Evolutionary conservation across 2,113 vertebrate species (phyloP).

Genomic region (Burhinus bistriatus): DNA sequence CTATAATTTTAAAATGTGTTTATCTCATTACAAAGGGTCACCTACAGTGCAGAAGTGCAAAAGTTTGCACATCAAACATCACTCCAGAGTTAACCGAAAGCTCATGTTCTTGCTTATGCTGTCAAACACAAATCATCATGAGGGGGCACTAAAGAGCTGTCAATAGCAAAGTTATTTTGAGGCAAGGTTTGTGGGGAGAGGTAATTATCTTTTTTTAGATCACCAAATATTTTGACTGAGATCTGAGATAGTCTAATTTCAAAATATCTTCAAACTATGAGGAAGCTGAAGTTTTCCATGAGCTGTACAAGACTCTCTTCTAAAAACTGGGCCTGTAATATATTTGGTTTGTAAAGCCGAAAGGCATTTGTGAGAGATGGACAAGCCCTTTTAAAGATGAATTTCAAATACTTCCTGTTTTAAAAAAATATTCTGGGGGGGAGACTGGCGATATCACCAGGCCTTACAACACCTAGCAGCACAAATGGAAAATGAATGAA

Average conservation of each 20-base stretch:
- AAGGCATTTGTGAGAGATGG: neutral
- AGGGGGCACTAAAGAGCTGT: constrained; percentile 66
- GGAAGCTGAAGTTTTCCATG: neutral
- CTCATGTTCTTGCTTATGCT: neutral
- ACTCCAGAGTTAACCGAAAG: neutral
- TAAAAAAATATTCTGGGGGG: neutral
- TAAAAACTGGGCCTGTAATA: neutral
- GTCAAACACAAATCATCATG: constrained; percentile 50
- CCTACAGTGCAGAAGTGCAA: neutral
- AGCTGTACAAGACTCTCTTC: neutral
- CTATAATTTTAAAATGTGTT: neutral
- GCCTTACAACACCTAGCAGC: constrained; percentile 2
- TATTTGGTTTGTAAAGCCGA: neutral
- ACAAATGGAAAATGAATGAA: neutral
- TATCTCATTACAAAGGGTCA: neutral
- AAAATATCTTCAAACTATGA: neutral
- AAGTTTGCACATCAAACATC: neutral
- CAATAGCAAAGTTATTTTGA: neutral
- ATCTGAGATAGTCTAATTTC: neutral
- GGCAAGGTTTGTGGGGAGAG: neutral
- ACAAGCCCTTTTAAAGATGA: neutral
- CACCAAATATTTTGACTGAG: neutral
- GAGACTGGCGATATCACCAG: neutral
- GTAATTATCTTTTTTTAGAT: neutral
- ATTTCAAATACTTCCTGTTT: neutral